Conservation (phyloP, 1,140 invertebrate genomes). For the Saccostrea glomerata region DNA sequence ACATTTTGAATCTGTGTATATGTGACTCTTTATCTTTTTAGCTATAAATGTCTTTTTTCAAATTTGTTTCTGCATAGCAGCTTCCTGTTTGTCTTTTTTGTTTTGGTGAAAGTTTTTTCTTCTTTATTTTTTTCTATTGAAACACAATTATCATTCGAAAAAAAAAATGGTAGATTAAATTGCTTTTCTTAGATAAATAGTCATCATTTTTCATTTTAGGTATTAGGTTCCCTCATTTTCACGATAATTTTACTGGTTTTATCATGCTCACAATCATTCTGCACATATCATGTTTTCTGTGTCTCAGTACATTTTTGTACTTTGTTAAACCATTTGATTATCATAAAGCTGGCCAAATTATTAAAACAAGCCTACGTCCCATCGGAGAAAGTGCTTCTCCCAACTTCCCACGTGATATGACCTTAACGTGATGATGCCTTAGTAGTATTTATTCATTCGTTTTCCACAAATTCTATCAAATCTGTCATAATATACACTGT, state of each 20-base stretch:
- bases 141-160: not conserved
- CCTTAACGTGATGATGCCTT: conserved; percentile 5
- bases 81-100: conserved; percentile 15
- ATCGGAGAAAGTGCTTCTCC: not conserved
- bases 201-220: conserved; percentile 1
- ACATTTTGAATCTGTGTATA: conserved; percentile 19
- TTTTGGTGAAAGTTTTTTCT: conserved; percentile 15
- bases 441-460: conserved; percentile 30
- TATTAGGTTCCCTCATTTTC: conserved; percentile 1
- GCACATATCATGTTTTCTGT: not conserved
- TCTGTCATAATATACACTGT: conserved; percentile 33
- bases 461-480: conserved; percentile 24
- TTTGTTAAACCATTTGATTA: not conserved
- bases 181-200: conserved; percentile 1
- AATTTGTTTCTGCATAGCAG: conserved; percentile 23
- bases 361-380: not conserved
- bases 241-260: not conserved
- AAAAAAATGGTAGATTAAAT: not conserved
- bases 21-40: not conserved
- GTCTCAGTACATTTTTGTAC: conserved; percentile 7
- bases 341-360: conserved; percentile 20
- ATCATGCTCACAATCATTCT: not conserved
- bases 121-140: conserved; percentile 2
- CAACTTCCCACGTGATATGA: conserved; percentile 6
- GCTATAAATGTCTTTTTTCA: not conserved